Evolutionary conservation across 2,888 invertebrate species (phyloP).

Genomic region (Epinotia bilunana): DNA sequence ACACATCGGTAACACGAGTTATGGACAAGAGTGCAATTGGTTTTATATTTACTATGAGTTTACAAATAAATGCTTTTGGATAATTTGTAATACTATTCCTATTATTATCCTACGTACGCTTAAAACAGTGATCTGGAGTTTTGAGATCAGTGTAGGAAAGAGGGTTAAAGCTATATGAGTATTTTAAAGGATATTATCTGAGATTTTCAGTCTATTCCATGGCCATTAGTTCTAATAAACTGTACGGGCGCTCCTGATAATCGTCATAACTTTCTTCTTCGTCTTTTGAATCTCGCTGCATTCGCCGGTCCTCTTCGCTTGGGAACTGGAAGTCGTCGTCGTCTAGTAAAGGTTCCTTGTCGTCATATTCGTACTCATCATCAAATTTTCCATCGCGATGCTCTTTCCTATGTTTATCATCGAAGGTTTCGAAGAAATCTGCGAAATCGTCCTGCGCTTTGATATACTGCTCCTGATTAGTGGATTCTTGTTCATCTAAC

Average conservation of each 20-base stretch:
- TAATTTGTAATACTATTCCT: slow-evolving; percentile 56
- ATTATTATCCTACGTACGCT: slow-evolving; percentile 42
- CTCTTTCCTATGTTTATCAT: slow-evolving; percentile 50
- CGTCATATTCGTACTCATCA: slow-evolving; percentile 58
- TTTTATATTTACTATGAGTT: slow-evolving; percentile 35
- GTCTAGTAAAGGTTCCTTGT: slow-evolving; percentile 50
- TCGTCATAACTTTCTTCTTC: slow-evolving; percentile 54
- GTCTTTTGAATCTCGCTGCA: slow-evolving; percentile 50
- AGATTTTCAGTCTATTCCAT: slow-evolving; percentile 74
- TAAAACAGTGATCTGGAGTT: slow-evolving; percentile 45
- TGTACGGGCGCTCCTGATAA: slow-evolving; percentile 63
- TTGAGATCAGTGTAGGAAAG: slow-evolving; percentile 55
- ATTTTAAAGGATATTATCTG: slow-evolving; percentile 49
- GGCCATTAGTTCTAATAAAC: slow-evolving; percentile 76
- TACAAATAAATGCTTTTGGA: slow-evolving; percentile 65
- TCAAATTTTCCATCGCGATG: slow-evolving; percentile 50
- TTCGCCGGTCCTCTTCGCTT: slow-evolving; percentile 52
- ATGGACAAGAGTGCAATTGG: slow-evolving; percentile 38
- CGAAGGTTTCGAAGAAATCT: slow-evolving; percentile 67
- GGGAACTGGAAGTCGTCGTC: slow-evolving; percentile 55
- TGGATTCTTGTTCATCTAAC: slow-evolving; percentile 60
- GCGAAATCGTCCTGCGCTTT: slow-evolving; percentile 69
- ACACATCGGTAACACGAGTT: slow-evolving; percentile 64
- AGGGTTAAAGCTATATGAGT: slow-evolving; percentile 58
- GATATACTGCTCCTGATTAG: slow-evolving; percentile 61